These are phyloP conservation scores for Schizaphis graminum DNA, from an alignment of 2,888 invertebrate genomes.

Conservation along the genomic window DNA sequence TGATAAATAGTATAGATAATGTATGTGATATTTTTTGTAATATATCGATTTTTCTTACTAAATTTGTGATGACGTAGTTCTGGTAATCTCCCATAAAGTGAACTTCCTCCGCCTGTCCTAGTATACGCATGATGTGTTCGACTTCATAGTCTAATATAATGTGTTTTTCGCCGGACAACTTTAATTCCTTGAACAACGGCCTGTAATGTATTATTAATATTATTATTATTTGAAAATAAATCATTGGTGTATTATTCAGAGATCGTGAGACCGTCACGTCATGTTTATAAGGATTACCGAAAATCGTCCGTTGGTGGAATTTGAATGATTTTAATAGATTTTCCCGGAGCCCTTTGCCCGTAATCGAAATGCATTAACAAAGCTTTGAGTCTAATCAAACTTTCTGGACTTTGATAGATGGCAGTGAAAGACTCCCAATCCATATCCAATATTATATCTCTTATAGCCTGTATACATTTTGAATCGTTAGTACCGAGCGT, in stretches of 20 bases:
- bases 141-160: slow-evolving; percentile 82
- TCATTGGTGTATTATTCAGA: background rate
- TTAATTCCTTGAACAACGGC: slow-evolving; percentile 78
- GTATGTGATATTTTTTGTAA: background rate
- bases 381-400: slow-evolving; percentile 80
- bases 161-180: slow-evolving; percentile 78
- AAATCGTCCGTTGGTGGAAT: slow-evolving; percentile 77
- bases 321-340: slow-evolving; percentile 76
- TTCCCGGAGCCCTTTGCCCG: slow-evolving; percentile 67
- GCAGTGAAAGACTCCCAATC: slow-evolving; percentile 90
- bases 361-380: slow-evolving; percentile 74
- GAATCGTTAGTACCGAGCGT: background rate
- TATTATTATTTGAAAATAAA: background rate
- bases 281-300: slow-evolving; percentile 73
- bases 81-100: slow-evolving; percentile 86
- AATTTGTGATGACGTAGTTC: slow-evolving; percentile 82
- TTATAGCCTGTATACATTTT: slow-evolving; percentile 73
- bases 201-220: slow-evolving; percentile 71
- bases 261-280: background rate
- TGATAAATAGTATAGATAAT: background rate
- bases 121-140: slow-evolving; percentile 77
- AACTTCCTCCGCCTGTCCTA: slow-evolving; percentile 86
- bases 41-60: slow-evolving; percentile 73
- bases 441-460: slow-evolving; percentile 80
- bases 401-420: slow-evolving; percentile 85